Evolutionary conservation across 2,113 vertebrate genomes (phyloP), one percentile per base, ranked within the genome.

Genomic region (Cyanistes caeruleus): DNA sequence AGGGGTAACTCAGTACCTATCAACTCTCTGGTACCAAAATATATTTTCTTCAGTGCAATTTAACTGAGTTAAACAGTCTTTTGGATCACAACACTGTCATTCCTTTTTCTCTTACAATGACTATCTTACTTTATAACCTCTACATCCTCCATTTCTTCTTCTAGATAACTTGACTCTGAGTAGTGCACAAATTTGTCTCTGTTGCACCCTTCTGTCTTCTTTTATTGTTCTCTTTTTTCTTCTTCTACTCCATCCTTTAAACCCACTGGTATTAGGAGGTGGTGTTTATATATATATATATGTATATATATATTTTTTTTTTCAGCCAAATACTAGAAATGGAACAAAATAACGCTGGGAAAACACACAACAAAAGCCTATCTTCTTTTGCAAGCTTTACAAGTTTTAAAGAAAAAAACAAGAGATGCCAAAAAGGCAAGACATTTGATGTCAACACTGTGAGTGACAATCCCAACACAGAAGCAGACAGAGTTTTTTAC

Each of bases 151-250:
- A 2, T 28, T 46, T 65, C 27, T 28, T 70, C 25, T 51, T 77
- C 33, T 44, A 19, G 10, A 27, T 88, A 58, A 70, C 6, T 44
- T 70, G 30, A 39, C 9, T 22, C 14, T 0, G 0, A 39, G 31
- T 18, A 84, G 5, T 37, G 27, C 64, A n/a, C 37, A 65, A 77
- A 48, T 49, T 41, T 49, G 24, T 18, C 13, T 80, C 35, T 55
- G 5, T 59, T 65, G 4, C 4, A 33, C 35, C 7, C 31, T 70
- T 39, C 13, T 21, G 5, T 10, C 21, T 51, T 75, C 2, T 35
- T 31, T 23, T 31, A 9, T 11, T 0, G 8, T 4, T 3, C 5
- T 3, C 7, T 33, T 43, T 88, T 88, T 58, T 37, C 2, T 55
- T 59, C 30, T 60, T 60, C 49, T 68, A 49, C 7, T 73, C 7